phyloP scores from a whole-genome alignment of 2,113 vertebrate species.

The Psettodes erumei region DNA sequence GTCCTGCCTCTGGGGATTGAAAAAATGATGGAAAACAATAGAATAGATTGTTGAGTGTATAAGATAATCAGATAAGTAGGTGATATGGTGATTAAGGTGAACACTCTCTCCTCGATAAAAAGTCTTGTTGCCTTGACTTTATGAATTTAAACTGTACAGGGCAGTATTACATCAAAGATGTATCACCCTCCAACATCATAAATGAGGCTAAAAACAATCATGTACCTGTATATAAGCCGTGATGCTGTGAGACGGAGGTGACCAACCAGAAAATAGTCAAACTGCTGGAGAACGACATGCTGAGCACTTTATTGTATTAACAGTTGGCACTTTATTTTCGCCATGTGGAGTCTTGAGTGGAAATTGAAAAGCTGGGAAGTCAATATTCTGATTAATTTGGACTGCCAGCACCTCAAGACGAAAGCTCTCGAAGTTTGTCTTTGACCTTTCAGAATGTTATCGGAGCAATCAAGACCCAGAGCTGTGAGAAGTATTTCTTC shows the following conservation, averaged over 20 bases:
- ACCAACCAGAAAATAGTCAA: conserved; percentile 44
- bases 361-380: conserved; percentile 33
- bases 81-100: neutral
- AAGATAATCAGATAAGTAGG: neutral
- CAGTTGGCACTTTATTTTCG: conserved; percentile 49
- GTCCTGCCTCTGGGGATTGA: conserved; percentile 89
- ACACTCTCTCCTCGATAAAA: neutral
- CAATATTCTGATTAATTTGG: conserved; percentile 30
- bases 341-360: conserved; percentile 45
- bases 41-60: neutral
- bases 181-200: neutral
- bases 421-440: conserved; percentile 30
- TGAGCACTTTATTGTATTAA: conserved; percentile 46
- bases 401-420: neutral
- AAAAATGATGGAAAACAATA: neutral
- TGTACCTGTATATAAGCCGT: neutral
- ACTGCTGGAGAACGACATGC: conserved; percentile 27
- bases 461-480: conserved; percentile 15
- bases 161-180: conserved; percentile 2
- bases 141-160: neutral
- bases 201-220: conserved; percentile 14
- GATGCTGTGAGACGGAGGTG: conserved; percentile 16
- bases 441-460: conserved; percentile 37
- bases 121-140: neutral
- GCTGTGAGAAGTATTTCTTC: conserved; percentile 2